Base-by-base conservation (phyloP, 1,140 invertebrate species). In the Lepidurus couesii region DNA sequence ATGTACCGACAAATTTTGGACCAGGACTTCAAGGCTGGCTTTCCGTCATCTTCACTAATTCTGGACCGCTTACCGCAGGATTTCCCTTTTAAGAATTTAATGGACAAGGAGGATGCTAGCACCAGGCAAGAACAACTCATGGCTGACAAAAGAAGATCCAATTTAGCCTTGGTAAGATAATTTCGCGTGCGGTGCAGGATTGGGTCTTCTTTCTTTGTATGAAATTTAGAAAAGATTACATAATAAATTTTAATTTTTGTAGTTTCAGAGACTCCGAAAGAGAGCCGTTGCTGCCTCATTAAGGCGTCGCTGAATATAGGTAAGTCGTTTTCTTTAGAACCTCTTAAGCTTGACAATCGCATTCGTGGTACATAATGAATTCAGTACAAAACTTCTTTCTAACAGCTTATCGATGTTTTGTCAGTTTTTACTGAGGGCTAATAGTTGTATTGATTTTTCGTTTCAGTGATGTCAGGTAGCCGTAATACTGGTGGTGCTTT, bases 101-200 rank as follows among this genome's bases (percentile, higher is more conserved):
- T 65, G 16, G 53, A 7, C 16, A 65, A 65, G 1, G 8, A 13
- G 6, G 53, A 65, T 13, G 47, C 16, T 4, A 65, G 53, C 53
- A 65, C 53, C 53, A 65, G 53, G 53, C 53, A 65, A 65, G 53
- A 65, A 21, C 8, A 65, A 1, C 53, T 65, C 47, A n/a, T 65
- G 53, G 53, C 53, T 65, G 53, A 65, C n/a, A 65, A 65, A 65
- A 65, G 53, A 65, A 65, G 53, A 65, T 65, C 53, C 53, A 65
- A 65, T 65, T 65, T 65, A 65, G 53, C 53, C 53, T 65, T 65
- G 53, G 53, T 65, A 65, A 65, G 53, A 65, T 65, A 65, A 65
- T 65, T 65, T 65, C 53, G 21, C 53, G 8, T n/a, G 53, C 13
- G 53, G 53, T 65, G 53, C 53, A 65, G 53, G 53, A 65, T 65